Evolutionary conservation across 2,888 invertebrate genomes (phyloP).

Genomic region (Agrotis exclamationis): DNA sequence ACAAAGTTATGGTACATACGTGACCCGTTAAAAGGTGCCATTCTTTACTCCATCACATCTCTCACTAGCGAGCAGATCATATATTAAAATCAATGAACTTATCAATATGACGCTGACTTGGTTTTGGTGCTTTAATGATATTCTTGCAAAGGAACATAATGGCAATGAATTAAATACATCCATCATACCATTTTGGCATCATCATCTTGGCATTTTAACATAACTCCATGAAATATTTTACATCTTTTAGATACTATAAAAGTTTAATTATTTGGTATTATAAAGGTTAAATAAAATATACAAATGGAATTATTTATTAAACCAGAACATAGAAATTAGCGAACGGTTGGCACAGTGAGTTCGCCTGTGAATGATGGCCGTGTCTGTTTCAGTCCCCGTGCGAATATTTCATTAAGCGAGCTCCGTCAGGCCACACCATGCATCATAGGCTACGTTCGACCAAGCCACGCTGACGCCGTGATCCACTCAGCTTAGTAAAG

Average conservation of each 20-base stretch:
- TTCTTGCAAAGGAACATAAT: not conserved
- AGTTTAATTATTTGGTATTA: not conserved
- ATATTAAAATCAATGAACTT: conserved; percentile 45
- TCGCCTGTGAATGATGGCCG: conserved; percentile 86
- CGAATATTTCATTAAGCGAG: conserved; percentile 89
- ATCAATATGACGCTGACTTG: conserved; percentile 10
- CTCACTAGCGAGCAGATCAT: conserved; percentile 46
- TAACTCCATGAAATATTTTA: not conserved
- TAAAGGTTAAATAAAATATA: too few species aligned
- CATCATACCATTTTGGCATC: not conserved
- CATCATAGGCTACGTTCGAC: conserved; percentile 85
- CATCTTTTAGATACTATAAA: not conserved
- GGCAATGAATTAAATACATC: not conserved
- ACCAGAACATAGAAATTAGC: conserved; percentile 64
- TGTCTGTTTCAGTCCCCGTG: conserved; percentile 84
- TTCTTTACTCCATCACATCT: conserved; percentile 71
- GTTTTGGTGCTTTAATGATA: not conserved
- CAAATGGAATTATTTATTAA: not conserved
- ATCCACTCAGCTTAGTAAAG: conserved; percentile 87
- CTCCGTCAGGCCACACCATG: conserved; percentile 84
- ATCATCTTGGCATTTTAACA: not conserved
- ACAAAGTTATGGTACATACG: conserved; percentile 89
- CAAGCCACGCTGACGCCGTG: conserved; percentile 83
- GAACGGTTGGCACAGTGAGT: conserved; percentile 75
- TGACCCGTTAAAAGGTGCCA: conserved; percentile 81